Evolutionary conservation across 2,888 invertebrate species (phyloP), one percentile per base, ranked within the genome.

Genomic region (Andricus quercusramuli): DNA sequence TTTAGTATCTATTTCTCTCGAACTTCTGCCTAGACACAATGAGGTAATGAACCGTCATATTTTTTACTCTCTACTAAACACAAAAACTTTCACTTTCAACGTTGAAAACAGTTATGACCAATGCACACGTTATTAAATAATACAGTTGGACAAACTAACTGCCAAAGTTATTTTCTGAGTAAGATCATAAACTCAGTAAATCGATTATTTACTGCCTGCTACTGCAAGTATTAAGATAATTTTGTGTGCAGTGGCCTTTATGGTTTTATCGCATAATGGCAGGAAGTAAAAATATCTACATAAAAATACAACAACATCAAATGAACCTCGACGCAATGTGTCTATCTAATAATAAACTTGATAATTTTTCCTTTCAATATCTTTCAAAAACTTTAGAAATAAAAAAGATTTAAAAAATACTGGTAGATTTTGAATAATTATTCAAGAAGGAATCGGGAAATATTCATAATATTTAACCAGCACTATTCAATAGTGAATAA

Each of bases 201-300:
- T 74, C n/a, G 56, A 56, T 68, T 47, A 47, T 68, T 68, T 22
- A 68, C n/a, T 32, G 29, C 56, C 20, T 11, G 20, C 32, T 56
- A 56, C 32, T 32, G 29, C 13, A 51, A 47, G 51, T 6, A 74
- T 74, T 74, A 74, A 11, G n/a, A 74, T n/a, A 56, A 29, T 74
- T 74, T 37, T 74, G 56, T 56, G 56, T 74, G 74, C 74, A 74
- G 32, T 74, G 74, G 56, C 32, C 32, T 74, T 74, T 74, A 51
- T 25, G 20, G 20, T 9, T 20, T 47, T 47, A 74, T 56, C n/a
- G 32, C 29, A 56, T 74, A 56, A 74, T 29, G n/a, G 32, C 29
- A 51, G 25, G 47, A 56, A 51, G 51, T 74, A 74, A 74, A 56
- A 74, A 74, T 74, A 74, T 22, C 29, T n/a, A 17, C 56, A 15